A percentile compares a stretch with the other conserved stretches of the same genome.
Evolutionary conservation across 1,140 invertebrate species (phyloP).

Genomic region (Palaemon carinicauda): DNA sequence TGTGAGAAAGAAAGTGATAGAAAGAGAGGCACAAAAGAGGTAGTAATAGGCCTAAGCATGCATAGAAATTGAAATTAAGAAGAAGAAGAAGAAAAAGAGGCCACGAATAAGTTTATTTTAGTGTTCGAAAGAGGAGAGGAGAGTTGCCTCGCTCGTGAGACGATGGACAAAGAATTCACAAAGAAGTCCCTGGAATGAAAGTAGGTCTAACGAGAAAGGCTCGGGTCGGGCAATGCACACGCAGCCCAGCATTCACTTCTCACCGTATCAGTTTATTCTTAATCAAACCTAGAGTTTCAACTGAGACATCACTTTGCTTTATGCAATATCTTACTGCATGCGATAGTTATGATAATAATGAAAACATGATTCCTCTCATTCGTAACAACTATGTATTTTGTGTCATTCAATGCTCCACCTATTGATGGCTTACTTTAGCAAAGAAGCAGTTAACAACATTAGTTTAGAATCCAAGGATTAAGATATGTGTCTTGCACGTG

Average conservation of each 20-base stretch:
- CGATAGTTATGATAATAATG: not conserved
- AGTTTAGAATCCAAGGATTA: not conserved
- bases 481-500: constrained; percentile 44
- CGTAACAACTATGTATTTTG: constrained; percentile 13
- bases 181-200: not conserved
- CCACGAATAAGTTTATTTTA: no score
- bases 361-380: not conserved
- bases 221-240: not conserved
- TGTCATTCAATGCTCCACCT: no score
- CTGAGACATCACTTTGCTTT: no score
- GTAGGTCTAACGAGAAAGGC: constrained; percentile 4
- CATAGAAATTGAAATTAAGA: no score
- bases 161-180: not conserved
- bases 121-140: no score
- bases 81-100: no score
- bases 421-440: not conserved
- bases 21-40: not conserved
- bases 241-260: constrained; percentile 17
- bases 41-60: no score
- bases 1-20: not conserved
- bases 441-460: constrained; percentile 10
- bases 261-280: not conserved
- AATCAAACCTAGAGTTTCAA: not conserved
- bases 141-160: no score
- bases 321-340: not conserved